Percentiles rank a stretch among this genome's conserved stretches.
Conservation (phyloP, 2,888 invertebrate genomes). For the Nymphalis c-album region DNA sequence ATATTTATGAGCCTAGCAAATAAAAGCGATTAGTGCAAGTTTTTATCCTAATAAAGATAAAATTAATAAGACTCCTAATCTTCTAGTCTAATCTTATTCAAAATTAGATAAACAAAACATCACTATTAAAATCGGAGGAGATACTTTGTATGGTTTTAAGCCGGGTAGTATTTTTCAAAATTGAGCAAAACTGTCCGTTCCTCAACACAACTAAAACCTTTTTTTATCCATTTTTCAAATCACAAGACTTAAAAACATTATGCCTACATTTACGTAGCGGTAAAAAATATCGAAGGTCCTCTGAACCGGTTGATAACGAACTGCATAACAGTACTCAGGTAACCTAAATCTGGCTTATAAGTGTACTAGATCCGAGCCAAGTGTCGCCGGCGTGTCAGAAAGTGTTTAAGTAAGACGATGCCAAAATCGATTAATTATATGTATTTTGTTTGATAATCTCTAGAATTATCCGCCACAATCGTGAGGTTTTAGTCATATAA, state of each 20-base stretch:
- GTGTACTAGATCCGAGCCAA: slow-evolving; percentile 15
- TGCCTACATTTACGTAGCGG: neutral
- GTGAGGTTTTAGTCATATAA: neutral
- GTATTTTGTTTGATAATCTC: neutral
- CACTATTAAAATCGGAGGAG: no score
- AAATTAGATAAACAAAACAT: no score
- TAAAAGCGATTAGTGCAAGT: no score
- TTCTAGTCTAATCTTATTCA: no score
- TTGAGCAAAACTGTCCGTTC: no score
- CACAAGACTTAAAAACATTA: no score
- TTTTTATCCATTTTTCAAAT: neutral
- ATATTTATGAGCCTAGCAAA: no score
- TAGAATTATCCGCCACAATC: neutral
- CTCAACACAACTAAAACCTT: no score
- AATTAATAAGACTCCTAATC: no score
- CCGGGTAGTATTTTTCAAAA: no score
- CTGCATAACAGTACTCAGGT: slow-evolving; percentile 23
- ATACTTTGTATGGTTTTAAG: no score
- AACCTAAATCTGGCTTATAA: slow-evolving; percentile 27
- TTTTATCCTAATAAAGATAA: no score
- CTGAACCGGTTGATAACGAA: slow-evolving; percentile 19
- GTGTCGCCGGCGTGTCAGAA: slow-evolving; percentile 7
- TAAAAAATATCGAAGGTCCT: slow-evolving; percentile 1
- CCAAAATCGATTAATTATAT: slow-evolving; percentile 11
- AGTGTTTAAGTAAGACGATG: slow-evolving; percentile 11